Evolutionary conservation across 2,888 invertebrate species (phyloP).

Genomic region (Dolichopus griseipennis): DNA sequence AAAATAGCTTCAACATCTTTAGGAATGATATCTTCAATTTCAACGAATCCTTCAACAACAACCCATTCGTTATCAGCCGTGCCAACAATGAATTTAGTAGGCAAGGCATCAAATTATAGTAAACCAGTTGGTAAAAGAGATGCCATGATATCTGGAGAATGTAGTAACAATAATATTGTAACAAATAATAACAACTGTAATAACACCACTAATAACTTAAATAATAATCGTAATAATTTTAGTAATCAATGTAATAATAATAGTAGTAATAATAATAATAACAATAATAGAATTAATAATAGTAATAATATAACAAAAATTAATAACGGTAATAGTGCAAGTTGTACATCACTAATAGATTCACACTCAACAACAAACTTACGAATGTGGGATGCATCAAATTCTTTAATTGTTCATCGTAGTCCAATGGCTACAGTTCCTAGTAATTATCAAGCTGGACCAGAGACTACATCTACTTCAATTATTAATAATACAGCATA

Average conservation of each 20-base stretch:
- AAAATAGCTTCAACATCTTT: slow-evolving; percentile 23
- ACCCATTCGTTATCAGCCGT: slow-evolving; percentile 21
- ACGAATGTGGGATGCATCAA: slow-evolving; percentile 28
- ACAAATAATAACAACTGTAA: slow-evolving; percentile 25
- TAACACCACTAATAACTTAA: slow-evolving; percentile 25
- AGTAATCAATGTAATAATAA: slow-evolving; percentile 12
- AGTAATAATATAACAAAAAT: slow-evolving; percentile 14
- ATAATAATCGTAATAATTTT: slow-evolving; percentile 10
- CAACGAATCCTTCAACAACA: slow-evolving; percentile 31
- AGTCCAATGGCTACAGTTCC: slow-evolving; percentile 45
- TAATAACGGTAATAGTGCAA: slow-evolving; percentile 17
- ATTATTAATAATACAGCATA: not conserved
- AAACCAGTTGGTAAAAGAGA: slow-evolving; percentile 37
- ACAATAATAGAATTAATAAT: slow-evolving; percentile 15
- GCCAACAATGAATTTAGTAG: slow-evolving; percentile 20
- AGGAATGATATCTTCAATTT: slow-evolving; percentile 32
- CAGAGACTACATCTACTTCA: slow-evolving; percentile 36
- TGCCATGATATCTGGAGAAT: slow-evolving; percentile 43
- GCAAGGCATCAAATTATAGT: slow-evolving; percentile 8
- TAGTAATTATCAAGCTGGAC: slow-evolving; percentile 45
- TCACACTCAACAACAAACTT: slow-evolving; percentile 25
- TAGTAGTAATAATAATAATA: slow-evolving; percentile 15
- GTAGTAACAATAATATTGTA: slow-evolving; percentile 37
- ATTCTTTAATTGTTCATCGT: slow-evolving; percentile 35
- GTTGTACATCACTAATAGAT: slow-evolving; percentile 21